Conservation (phyloP, 2,113 vertebrate species). For the Athene cunicularia region DNA sequence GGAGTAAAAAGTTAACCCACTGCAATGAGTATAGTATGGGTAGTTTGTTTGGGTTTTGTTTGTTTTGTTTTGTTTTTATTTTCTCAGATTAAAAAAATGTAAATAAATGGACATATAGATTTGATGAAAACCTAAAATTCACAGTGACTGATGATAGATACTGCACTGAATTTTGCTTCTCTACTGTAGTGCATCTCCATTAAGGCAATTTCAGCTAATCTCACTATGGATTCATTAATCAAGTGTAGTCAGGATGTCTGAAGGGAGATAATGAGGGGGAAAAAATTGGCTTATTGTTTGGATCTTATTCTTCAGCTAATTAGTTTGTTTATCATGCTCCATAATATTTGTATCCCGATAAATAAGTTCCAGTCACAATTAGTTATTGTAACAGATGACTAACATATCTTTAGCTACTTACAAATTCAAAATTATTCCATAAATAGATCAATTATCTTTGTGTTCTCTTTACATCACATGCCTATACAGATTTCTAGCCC, state of each 20-base stretch:
- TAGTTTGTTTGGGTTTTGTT: no score
- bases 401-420: not conserved
- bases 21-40: not conserved
- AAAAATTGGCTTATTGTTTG: constrained; percentile 5
- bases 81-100: not conserved
- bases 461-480: not conserved
- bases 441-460: not conserved
- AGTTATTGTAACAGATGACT: not conserved
- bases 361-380: not conserved
- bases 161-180: constrained; percentile 19
- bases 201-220: constrained; percentile 64
- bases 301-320: constrained; percentile 14
- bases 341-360: not conserved
- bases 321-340: constrained; percentile 15
- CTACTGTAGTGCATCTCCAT: constrained; percentile 29
- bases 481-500: not conserved
- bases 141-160: constrained; percentile 31
- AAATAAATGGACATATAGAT: not conserved
- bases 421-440: not conserved
- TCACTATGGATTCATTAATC: constrained; percentile 62
- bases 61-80: not conserved
- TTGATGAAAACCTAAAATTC: not conserved
- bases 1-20: not conserved
- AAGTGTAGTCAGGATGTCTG: constrained; percentile 57
- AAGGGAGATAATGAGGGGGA: constrained; percentile 35